Conservation (phyloP, 2,113 vertebrate genomes). For the Clarias magur region DNA sequence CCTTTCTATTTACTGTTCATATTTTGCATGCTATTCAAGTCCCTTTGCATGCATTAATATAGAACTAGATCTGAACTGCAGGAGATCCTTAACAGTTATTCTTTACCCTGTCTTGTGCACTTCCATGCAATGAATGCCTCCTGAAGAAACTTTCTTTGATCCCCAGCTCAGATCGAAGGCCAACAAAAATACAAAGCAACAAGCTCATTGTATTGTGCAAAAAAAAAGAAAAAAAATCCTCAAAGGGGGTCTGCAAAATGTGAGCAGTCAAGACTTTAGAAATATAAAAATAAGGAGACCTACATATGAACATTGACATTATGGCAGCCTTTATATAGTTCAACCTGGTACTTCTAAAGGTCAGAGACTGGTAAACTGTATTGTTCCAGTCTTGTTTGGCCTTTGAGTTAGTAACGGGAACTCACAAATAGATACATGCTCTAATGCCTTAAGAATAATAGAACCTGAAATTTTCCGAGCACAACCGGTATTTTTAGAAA, state of each 20-base stretch:
- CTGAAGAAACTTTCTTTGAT: conserved; percentile 35
- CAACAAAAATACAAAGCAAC: conserved; percentile 28
- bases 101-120: conserved; percentile 20
- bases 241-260: not conserved
- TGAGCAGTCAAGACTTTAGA: not conserved
- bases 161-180: conserved; percentile 31
- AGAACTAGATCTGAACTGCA: not conserved
- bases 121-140: conserved; percentile 24
- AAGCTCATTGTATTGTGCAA: not conserved
- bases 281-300: not conserved
- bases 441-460: conserved; percentile 6
- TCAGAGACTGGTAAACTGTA: conserved; percentile 16
- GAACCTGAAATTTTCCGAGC: not conserved
- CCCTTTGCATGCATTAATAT: not conserved
- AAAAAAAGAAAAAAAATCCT: not conserved
- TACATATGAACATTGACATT: conserved; percentile 37
- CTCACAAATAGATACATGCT: not conserved
- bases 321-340: not conserved
- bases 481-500: not conserved
- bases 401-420: conserved; percentile 9
- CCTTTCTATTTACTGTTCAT: not conserved
- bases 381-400: conserved; percentile 8
- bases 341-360: conserved; percentile 36
- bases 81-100: conserved; percentile 20
- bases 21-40: not conserved